phyloP scores from a whole-genome alignment of 2,797 vertebrate species.

The Remorina albescens region DNA sequence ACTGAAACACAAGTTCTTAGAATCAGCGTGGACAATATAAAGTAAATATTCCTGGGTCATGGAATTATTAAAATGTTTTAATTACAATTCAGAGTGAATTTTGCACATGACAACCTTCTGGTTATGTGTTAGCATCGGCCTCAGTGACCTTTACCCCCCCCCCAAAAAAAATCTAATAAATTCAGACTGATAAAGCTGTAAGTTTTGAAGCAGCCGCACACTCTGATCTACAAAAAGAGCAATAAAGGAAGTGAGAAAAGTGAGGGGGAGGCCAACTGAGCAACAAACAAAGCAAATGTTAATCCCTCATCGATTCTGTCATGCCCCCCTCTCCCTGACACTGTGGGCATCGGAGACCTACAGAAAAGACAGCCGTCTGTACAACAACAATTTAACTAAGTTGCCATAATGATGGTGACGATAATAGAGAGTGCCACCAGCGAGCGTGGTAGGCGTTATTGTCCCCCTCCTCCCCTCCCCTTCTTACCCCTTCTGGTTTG shows the following conservation, averaged over 20 bases:
- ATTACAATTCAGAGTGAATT: neutral
- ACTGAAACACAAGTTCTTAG: no score
- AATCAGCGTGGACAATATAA: no score
- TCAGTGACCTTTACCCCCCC: no score
- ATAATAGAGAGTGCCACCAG: conserved; percentile 70
- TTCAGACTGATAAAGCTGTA: conserved; percentile 1
- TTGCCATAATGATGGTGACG: conserved; percentile 64
- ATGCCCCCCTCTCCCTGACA: conserved; percentile 12
- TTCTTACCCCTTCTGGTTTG: conserved; percentile 55
- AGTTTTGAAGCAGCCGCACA: conserved; percentile 23
- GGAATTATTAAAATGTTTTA: no score
- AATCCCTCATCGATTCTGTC: conserved; percentile 58
- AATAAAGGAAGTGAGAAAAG: conserved; percentile 21
- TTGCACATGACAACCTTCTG: neutral
- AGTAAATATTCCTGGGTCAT: no score
- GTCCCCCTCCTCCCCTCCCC: conserved; percentile 30
- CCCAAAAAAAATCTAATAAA: no score
- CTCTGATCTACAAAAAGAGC: conserved; percentile 29
- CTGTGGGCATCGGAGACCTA: conserved; percentile 21
- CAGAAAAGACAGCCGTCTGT: conserved; percentile 43
- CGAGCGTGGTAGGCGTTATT: conserved; percentile 68
- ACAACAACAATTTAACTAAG: conserved; percentile 60
- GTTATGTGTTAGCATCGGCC: neutral
- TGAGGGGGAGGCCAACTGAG: conserved; percentile 43
- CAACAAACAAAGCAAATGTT: conserved; percentile 32